phyloP scores from a whole-genome alignment of 2,888 invertebrate genomes.

The Griposia aprilina region DNA sequence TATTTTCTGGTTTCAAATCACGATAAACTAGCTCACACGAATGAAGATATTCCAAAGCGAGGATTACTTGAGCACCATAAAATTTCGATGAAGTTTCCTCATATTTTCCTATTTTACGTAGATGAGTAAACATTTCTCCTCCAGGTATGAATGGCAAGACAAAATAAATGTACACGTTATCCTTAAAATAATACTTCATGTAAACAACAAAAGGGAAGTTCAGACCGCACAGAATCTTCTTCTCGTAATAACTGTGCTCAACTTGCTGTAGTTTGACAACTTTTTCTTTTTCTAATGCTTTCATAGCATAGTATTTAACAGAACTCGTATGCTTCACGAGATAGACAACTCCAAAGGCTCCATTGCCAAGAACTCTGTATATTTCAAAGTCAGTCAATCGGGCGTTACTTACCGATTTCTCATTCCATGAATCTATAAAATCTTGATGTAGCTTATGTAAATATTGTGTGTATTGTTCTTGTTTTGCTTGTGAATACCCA shows the following conservation, averaged over 20 bases:
- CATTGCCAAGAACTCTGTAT: constrained; percentile 95
- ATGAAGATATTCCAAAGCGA: constrained; percentile 98
- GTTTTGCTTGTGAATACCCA: constrained; percentile 80
- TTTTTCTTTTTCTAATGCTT: constrained; percentile 96
- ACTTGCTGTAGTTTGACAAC: constrained; percentile 97
- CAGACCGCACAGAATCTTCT: constrained; percentile 95
- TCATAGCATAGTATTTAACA: constrained; percentile 95
- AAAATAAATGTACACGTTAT: constrained; percentile 95
- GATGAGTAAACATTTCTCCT: constrained; percentile 96
- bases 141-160: constrained; percentile 95
- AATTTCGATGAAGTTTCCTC: constrained; percentile 95
- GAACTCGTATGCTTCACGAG: constrained; percentile 91
- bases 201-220: constrained; percentile 97
- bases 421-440: constrained; percentile 85
- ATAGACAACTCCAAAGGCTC: constrained; percentile 97
- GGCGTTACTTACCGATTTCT: constrained; percentile 74
- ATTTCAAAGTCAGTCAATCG: constrained; percentile 92
- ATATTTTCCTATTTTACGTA: constrained; percentile 92
- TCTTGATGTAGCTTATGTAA: constrained; percentile 81
- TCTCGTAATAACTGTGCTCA: constrained; percentile 97
- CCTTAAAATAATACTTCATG: constrained; percentile 96
- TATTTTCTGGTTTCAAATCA: constrained; percentile 98
- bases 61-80: constrained; percentile 97
- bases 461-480: constrained; percentile 82
- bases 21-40: constrained; percentile 96